phyloP scores from a whole-genome alignment of 1,140 invertebrate species.

The Zaprionus ghesquierei region DNA sequence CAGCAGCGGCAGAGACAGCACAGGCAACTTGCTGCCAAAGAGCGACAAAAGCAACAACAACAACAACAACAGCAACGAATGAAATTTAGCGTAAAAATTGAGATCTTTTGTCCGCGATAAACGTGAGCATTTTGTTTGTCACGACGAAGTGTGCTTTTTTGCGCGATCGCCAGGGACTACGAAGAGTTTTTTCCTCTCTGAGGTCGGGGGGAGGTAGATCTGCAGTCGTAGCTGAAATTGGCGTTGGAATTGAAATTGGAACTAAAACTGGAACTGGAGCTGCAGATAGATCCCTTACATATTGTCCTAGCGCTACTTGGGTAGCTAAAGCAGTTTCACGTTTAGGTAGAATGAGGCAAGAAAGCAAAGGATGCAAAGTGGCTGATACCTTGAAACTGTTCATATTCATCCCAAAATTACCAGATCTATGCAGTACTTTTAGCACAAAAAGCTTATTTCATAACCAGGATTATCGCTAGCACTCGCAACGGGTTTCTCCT shows the following conservation, averaged over 20 bases:
- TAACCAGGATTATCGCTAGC: background rate
- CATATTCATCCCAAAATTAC: no score
- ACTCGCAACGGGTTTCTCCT: background rate
- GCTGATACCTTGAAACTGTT: no score
- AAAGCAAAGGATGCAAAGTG: no score
- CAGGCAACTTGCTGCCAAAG: constrained; percentile 28
- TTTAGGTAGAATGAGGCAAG: background rate
- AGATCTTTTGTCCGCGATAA: constrained; percentile 79
- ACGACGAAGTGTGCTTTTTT: constrained; percentile 80
- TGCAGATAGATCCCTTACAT: background rate
- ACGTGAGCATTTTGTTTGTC: constrained; percentile 80
- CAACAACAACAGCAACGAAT: constrained; percentile 37
- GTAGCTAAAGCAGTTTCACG: background rate
- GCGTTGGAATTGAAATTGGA: constrained; percentile 3
- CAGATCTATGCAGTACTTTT: no score
- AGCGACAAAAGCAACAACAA: no score
- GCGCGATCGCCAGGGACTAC: constrained; percentile 55
- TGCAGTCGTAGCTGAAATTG: constrained; percentile 37
- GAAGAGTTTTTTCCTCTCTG: background rate
- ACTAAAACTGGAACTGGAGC: background rate
- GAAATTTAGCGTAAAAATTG: constrained; percentile 79
- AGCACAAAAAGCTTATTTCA: background rate
- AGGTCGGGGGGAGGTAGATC: background rate
- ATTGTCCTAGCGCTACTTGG: background rate
- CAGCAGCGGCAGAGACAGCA: background rate